Conservation (phyloP, 2,113 vertebrate species). For the Falcunculus frontatus region DNA sequence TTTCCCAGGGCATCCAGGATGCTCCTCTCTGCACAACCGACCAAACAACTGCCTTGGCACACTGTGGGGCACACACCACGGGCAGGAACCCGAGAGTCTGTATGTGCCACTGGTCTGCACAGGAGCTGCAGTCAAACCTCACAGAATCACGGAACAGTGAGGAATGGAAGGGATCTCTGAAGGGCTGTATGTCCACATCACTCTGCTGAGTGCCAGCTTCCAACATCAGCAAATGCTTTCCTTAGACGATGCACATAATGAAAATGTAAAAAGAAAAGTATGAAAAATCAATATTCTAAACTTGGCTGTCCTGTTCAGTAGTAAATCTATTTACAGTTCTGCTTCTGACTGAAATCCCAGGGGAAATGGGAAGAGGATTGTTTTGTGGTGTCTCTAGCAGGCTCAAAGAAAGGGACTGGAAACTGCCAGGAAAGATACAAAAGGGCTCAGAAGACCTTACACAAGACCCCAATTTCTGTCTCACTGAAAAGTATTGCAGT, state of each 20-base stretch:
- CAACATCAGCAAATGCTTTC: not conserved
- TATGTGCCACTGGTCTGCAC: not conserved
- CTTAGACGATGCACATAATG: not conserved
- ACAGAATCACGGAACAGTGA: not conserved
- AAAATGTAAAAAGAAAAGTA: not conserved
- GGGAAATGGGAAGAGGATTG: not conserved
- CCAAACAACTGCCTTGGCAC: not conserved
- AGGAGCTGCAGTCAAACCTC: not conserved
- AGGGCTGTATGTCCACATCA: not conserved
- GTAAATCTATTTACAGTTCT: not conserved
- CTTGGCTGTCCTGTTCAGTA: not conserved
- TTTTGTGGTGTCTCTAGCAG: not conserved
- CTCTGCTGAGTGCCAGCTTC: not conserved
- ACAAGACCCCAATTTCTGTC: not conserved
- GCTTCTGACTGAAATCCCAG: not conserved
- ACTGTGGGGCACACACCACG: not conserved
- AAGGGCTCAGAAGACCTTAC: not conserved
- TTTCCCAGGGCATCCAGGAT: not conserved
- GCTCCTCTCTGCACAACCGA: not conserved
- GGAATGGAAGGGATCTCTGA: not conserved
- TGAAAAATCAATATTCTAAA: conserved; percentile 15
- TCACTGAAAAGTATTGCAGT: not conserved
- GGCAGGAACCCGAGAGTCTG: not conserved
- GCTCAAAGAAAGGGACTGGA: not conserved
- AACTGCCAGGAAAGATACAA: not conserved